Percentiles rank a stretch among this genome's conserved stretches.
Evolutionary conservation across 1,140 invertebrate species (phyloP).

Genomic region (Rhagoletis zephyria): DNA sequence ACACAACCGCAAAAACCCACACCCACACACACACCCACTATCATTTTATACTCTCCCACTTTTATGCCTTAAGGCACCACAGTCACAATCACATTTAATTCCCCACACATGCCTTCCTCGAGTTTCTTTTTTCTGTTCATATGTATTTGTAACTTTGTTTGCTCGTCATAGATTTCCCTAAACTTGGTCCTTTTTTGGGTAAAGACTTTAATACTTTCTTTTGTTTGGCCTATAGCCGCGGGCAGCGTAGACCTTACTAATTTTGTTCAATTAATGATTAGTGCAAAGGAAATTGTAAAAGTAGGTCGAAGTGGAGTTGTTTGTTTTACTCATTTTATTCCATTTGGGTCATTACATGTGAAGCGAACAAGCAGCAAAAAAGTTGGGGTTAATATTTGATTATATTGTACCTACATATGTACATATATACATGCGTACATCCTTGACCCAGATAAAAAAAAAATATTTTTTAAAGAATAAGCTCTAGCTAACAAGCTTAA

Average conservation of each 20-base stretch:
- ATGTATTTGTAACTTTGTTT: background rate
- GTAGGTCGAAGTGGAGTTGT: too few relatives aligned
- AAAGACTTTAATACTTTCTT: background rate
- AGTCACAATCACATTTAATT: background rate
- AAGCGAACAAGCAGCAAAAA: too few relatives aligned
- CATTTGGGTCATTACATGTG: too few relatives aligned
- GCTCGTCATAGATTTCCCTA: background rate
- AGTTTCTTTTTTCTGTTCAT: background rate
- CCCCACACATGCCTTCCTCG: background rate
- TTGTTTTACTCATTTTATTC: too few relatives aligned
- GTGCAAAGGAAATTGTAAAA: background rate
- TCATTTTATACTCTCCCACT: background rate
- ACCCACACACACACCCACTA: background rate
- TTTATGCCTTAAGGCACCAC: background rate
- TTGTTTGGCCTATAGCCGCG: background rate
- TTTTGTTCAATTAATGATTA: constrained; percentile 28
- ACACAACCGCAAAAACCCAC: background rate
- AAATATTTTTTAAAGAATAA: too few relatives aligned
- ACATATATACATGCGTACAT: too few relatives aligned
- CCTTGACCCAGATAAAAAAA: too few relatives aligned
- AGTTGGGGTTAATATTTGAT: too few relatives aligned
- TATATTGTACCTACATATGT: too few relatives aligned
- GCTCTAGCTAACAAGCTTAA: too few relatives aligned
- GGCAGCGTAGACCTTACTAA: background rate
- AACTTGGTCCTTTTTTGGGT: background rate